These are phyloP conservation scores for Pammene fasciana DNA, from an alignment of 2,888 invertebrate species.

Conservation along the genomic window DNA sequence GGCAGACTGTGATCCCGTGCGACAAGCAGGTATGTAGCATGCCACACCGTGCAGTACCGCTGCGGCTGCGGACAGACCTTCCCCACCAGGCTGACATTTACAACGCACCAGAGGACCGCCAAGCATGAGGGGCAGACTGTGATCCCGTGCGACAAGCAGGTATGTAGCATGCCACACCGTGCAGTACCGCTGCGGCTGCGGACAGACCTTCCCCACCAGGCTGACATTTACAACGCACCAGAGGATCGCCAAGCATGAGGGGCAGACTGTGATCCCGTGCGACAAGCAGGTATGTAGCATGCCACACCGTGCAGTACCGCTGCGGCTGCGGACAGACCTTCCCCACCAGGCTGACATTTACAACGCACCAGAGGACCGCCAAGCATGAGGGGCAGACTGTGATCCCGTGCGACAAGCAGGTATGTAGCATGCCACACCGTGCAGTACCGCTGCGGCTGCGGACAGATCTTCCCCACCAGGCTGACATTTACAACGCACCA, in stretches of 20 bases:
- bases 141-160: not conserved
- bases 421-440: not conserved
- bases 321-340: slow-evolving; percentile 17
- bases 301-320: not conserved
- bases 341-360: not conserved
- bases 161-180: not conserved
- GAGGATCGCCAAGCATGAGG: not conserved
- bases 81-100: not conserved
- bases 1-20: not conserved
- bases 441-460: slow-evolving; percentile 10
- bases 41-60: not conserved
- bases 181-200: slow-evolving; percentile 13
- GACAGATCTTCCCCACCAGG: not conserved
- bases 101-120: not conserved
- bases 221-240: not conserved
- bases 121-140: not conserved
- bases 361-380: not conserved
- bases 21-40: not conserved
- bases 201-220: not conserved
- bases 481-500: not conserved
- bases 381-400: not conserved
- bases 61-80: slow-evolving; percentile 16
- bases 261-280: not conserved
- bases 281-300: not conserved
- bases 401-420: not conserved